Conservation (phyloP, 1,140 invertebrate genomes). For the Penaeus japonicus region DNA sequence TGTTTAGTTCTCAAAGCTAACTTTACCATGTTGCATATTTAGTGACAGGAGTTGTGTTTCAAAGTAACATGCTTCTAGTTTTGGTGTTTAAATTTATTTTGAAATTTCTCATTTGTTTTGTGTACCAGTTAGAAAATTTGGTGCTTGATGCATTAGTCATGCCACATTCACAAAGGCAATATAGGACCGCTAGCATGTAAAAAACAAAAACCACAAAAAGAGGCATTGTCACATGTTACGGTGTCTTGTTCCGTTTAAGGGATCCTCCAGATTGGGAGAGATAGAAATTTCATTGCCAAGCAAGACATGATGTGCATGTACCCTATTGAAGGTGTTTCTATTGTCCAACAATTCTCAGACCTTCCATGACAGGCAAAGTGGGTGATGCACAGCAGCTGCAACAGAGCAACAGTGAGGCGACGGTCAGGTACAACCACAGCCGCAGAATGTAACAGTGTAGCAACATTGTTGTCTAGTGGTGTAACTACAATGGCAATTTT, state of each 20-base stretch:
- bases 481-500: conserved; percentile 35
- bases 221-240: neutral
- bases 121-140: conserved; percentile 9
- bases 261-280: neutral
- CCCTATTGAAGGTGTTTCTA: neutral
- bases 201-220: neutral
- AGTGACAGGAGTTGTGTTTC: neutral
- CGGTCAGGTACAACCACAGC: conserved; percentile 23
- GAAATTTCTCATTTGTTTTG: neutral
- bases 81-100: conserved; percentile 10
- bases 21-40: neutral
- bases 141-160: conserved; percentile 48
- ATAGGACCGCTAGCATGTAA: conserved; percentile 44
- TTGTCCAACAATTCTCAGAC: neutral
- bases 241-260: neutral
- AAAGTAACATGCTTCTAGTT: conserved; percentile 13
- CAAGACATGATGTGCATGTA: conserved; percentile 27
- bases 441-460: conserved; percentile 34
- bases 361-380: conserved; percentile 34
- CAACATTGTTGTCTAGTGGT: conserved; percentile 32
- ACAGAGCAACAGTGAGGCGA: neutral
- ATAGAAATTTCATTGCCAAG: neutral
- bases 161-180: conserved; percentile 52
- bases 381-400: neutral
- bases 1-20: conserved; percentile 19